Base-by-base conservation (phyloP, 2,113 vertebrate species). In the Cricetomys ansorgei region DNA sequence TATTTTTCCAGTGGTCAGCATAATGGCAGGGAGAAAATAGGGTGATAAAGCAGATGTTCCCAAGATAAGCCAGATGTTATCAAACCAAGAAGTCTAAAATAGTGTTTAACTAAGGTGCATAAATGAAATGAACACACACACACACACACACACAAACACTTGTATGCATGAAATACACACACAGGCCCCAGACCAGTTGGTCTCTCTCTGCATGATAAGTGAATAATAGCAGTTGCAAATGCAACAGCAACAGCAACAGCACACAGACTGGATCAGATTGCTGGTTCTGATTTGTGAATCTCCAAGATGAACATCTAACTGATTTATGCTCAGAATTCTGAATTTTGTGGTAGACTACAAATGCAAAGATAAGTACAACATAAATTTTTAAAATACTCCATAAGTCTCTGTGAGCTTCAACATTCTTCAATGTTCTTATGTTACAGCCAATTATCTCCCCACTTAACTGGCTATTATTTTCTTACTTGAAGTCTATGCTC, bases 371-470 rank as follows among this genome's bases (percentile, higher is more conserved):
- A 97, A 98, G 97, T 96, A 95, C 95, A 89, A 88, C 97, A 97
- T 98, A 96, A 97, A 97, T 97, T 97, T 97, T 97, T 97, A 75
- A 98, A 97, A 97, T 96, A 94, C 96, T 97, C 97, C 95, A 95
- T 97, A 98, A 96, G 97, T 98, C 97, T 98, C 97, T 88, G 88
- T 69, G 96, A 98, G 94, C 85, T 95, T 95, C 96, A 89, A 83
- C 97, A 97, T 98, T 96, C 95, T 92, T 96, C 96, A 97, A 29
- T 96, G 96, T 96, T 96, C 97, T 96, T 95, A 79, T 83, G 95
- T 96, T 98, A 93, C 72, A 97, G 81, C 97, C 97, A 97, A 97
- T 97, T 96, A 97, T 97, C 96, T 97, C 95, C 88, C 96, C 96
- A 97, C 95, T 97, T 97, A 97, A 97, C 96, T 70, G 93, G 95